A percentile compares a stretch with the other conserved stretches of the same genome.
These are phyloP conservation scores for Flabesymbios commensalis DNA, from an alignment of 2,888 invertebrate genomes.

Conservation along the genomic window DNA sequence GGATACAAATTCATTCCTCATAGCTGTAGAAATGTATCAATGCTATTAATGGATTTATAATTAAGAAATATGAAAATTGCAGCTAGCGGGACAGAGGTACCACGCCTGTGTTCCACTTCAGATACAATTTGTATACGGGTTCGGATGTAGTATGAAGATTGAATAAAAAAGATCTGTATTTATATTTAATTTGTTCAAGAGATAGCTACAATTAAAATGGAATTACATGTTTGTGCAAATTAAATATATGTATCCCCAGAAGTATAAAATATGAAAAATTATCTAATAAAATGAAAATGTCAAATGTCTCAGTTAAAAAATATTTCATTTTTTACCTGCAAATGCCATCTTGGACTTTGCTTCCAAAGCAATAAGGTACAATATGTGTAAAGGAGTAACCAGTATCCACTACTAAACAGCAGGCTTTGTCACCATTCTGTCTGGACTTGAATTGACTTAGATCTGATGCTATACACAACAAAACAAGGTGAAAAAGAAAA, in stretches of 20 bases:
- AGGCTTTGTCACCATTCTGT: conserved; percentile 49
- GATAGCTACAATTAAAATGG: too few species aligned
- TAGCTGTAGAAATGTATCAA: too few species aligned
- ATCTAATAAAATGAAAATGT: neutral
- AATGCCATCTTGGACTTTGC: conserved; percentile 71
- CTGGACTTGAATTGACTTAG: conserved; percentile 74
- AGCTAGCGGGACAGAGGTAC: too few species aligned
- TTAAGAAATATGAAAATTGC: too few species aligned
- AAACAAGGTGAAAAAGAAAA: neutral
- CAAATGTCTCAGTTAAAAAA: neutral
- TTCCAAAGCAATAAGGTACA: conserved; percentile 74
- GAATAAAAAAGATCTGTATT: too few species aligned
- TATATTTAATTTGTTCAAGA: too few species aligned
- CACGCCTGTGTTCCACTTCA: too few species aligned
- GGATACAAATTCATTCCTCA: too few species aligned
- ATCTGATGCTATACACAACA: conserved; percentile 68
- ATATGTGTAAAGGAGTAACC: conserved; percentile 96
- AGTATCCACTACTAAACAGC: conserved; percentile 85
- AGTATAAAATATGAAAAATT: conserved; percentile 7
- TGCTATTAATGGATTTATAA: too few species aligned
- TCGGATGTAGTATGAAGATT: too few species aligned
- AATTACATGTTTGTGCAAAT: too few species aligned
- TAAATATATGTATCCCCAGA: neutral
- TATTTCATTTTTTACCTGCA: conserved; percentile 11
- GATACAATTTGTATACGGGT: too few species aligned